Percentiles rank a stretch among this genome's conserved stretches.
Evolutionary conservation across 2,888 invertebrate species (phyloP).

Genomic region (Tenodera sinensis): DNA sequence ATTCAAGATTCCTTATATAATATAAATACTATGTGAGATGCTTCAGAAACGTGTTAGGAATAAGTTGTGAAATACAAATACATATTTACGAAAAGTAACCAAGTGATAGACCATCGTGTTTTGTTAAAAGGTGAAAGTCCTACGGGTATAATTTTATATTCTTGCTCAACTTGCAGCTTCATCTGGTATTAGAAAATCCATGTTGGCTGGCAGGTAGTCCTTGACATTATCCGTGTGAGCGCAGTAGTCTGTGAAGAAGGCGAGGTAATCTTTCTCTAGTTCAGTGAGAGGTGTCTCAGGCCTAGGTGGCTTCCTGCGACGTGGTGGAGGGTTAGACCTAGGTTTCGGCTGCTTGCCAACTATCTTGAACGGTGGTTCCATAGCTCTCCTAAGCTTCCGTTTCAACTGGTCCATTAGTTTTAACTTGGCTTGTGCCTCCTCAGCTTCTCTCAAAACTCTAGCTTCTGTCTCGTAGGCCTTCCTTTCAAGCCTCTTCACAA

Average conservation of each 20-base stretch:
- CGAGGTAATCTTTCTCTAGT: slow-evolving; percentile 38
- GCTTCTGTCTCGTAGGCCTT: slow-evolving; percentile 52
- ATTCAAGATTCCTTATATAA: too few species aligned
- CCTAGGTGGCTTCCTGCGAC: slow-evolving; percentile 32
- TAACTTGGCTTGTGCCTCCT: slow-evolving; percentile 56
- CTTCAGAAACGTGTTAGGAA: too few species aligned
- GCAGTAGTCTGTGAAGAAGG: slow-evolving; percentile 40
- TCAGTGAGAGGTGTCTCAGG: slow-evolving; percentile 36
- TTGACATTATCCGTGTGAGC: slow-evolving; percentile 37
- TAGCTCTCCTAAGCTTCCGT: slow-evolving; percentile 47
- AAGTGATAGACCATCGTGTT: too few species aligned
- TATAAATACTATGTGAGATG: too few species aligned
- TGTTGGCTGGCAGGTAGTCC: slow-evolving; percentile 33
- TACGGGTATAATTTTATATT: too few species aligned
- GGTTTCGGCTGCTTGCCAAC: slow-evolving; percentile 35
- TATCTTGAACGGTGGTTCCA: slow-evolving; percentile 40
- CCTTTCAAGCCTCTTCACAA: slow-evolving; percentile 52
- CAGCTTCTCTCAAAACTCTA: slow-evolving; percentile 50
- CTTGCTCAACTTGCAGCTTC: too few species aligned
- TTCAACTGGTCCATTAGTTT: slow-evolving; percentile 50
- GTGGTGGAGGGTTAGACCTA: slow-evolving; percentile 40
- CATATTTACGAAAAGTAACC: too few species aligned
- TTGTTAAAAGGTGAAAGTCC: too few species aligned
- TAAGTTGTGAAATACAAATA: too few species aligned
- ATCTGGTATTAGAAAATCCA: background rate